Base-by-base conservation (phyloP, 1,140 invertebrate genomes). In the Ceratitis capitata region DNA sequence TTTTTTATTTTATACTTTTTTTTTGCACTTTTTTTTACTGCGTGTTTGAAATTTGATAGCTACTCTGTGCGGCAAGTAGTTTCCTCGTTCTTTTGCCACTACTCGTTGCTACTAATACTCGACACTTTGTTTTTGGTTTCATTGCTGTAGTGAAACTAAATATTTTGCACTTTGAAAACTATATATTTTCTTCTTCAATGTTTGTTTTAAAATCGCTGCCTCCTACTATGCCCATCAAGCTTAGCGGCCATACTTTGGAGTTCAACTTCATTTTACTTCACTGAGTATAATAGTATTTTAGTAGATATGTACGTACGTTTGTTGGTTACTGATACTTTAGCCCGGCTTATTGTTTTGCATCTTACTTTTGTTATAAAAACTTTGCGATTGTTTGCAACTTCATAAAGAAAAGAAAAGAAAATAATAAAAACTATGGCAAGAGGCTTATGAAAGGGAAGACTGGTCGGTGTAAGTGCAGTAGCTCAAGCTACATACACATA, bases 81-180 rank as follows among this genome's bases (percentile, higher is more conserved):
- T 78, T n/a, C n/a, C n/a, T n/a, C n/a, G 39, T 47, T 78, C 45
- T 78, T 45, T 78, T 45, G 69, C 42, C 45, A 39, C 69, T 47
- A 78, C 42, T 23, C 42, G 23, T 47, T 23, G 19, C 69, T 26
- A 47, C 69, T 23, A n/a, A n/a, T n/a, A 5, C 16, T 45, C 32
- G n/a, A n/a, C 0, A 6, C 35, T 42, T 42, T 69, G 5, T 0
- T 61, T 32, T 61, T 61, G 51, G n/a, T 23, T 56, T 56, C n/a
- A n/a, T 69, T 78, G 16, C 45, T 78, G 39, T 23, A 47, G 69
- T 78, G 69, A n/a, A 78, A 78, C 69, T 45, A 78, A 45, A 78
- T 78, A 78, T 78, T 78, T 78, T 78, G 39, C 42, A 78, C 69
- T 78, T 45, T 78, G 39, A 45, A 47, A 78, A 78, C n/a, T n/a